Evolutionary conservation across 2,888 invertebrate genomes (phyloP).

Genomic region (Dryocosmus kuriphilus): DNA sequence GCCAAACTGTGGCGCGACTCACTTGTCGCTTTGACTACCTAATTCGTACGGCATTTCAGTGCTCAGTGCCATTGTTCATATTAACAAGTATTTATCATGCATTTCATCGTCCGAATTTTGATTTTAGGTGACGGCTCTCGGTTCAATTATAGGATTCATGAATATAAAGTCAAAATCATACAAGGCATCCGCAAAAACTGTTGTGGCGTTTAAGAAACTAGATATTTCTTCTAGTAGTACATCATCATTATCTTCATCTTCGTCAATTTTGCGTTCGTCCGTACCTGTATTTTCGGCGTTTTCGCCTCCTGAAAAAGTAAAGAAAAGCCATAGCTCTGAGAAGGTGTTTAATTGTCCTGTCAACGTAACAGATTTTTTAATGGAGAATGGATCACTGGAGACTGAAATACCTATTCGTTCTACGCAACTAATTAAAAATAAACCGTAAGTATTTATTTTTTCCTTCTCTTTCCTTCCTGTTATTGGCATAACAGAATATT

Average conservation of each 20-base stretch:
- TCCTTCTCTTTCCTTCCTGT: not conserved
- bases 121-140: constrained; percentile 65
- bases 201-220: constrained; percentile 72
- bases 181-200: constrained; percentile 51
- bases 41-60: too few relatives aligned
- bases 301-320: constrained; percentile 39
- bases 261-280: not conserved
- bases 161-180: constrained; percentile 62
- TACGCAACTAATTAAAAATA: not conserved
- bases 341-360: constrained; percentile 55
- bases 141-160: constrained; percentile 63
- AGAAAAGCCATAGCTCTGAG: constrained; percentile 26
- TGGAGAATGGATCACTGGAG: constrained; percentile 52
- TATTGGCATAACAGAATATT: not conserved
- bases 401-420: constrained; percentile 53
- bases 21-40: too few relatives aligned
- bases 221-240: constrained; percentile 57
- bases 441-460: constrained; percentile 1
- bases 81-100: too few relatives aligned
- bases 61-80: too few relatives aligned
- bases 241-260: constrained; percentile 41
- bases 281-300: constrained; percentile 19
- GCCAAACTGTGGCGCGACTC: too few relatives aligned
- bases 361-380: constrained; percentile 59
- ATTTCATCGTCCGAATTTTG: constrained; percentile 36